A percentile compares a stretch with the other conserved stretches of the same genome.
phyloP scores from a whole-genome alignment of 2,888 invertebrate species.

The Dichetophora obliterata region DNA sequence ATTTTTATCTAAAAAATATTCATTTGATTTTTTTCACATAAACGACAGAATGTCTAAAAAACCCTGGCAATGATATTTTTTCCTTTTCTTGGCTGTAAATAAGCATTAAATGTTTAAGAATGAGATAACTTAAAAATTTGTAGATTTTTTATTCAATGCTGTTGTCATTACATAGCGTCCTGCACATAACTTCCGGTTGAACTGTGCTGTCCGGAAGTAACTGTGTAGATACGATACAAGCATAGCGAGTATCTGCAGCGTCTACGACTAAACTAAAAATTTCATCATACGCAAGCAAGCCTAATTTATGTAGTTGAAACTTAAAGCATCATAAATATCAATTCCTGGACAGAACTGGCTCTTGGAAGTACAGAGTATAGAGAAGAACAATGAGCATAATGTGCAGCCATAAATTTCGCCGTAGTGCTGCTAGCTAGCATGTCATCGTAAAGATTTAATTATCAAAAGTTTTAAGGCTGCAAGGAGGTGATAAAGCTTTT shows the following conservation, averaged over 20 bases:
- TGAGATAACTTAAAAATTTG: no score
- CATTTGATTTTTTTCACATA: background rate
- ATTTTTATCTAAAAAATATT: no score
- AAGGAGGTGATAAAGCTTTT: no score
- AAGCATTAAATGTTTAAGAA: no score
- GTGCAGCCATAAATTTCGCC: background rate
- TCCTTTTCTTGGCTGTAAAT: no score
- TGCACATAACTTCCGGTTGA: conserved; percentile 1
- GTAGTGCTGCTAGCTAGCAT: background rate
- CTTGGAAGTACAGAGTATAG: background rate
- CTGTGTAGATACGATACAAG: background rate
- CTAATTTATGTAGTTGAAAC: conserved; percentile 30
- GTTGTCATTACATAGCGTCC: background rate
- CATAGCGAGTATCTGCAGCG: background rate
- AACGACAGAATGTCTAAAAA: background rate
- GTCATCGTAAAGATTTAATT: no score
- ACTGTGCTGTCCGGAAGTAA: background rate
- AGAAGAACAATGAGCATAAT: background rate
- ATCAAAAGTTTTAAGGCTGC: no score
- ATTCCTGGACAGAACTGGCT: conserved; percentile 2
- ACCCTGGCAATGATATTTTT: background rate
- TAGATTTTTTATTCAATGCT: no score
- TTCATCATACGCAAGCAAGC: background rate
- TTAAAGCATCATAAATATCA: conserved; percentile 22
- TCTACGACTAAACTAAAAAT: background rate